These are phyloP conservation scores for Nibea albiflora DNA, from an alignment of 2,113 vertebrate species.

Conservation along the genomic window DNA sequence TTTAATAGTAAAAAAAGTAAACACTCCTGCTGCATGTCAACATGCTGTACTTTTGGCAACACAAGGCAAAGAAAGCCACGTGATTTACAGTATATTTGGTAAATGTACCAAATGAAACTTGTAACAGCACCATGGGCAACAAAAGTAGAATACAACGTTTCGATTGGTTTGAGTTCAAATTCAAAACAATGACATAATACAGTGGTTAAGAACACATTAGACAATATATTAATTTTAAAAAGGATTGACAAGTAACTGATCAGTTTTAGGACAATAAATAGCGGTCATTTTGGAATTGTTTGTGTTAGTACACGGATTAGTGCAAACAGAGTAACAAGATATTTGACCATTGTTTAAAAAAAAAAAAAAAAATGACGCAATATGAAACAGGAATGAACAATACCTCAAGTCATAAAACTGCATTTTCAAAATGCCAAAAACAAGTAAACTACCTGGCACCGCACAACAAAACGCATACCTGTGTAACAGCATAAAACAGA, in stretches of 20 bases:
- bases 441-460: not conserved
- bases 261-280: slow-evolving; percentile 20
- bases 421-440: not conserved
- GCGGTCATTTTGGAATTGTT: not conserved
- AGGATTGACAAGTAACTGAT: not conserved
- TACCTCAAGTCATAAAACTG: not conserved
- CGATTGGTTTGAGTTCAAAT: not conserved
- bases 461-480: not conserved
- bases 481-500: slow-evolving; percentile 1
- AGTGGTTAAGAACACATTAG: not conserved
- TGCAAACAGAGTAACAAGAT: not conserved
- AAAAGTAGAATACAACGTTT: not conserved
- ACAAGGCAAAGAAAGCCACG: not conserved
- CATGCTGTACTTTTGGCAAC: slow-evolving; percentile 12
- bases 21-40: not conserved
- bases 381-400: slow-evolving; percentile 1
- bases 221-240: not conserved
- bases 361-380: not conserved
- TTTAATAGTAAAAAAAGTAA: slow-evolving; percentile 51
- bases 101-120: not conserved
- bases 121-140: not conserved
- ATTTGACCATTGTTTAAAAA: not conserved
- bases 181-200: not conserved
- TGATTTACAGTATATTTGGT: not conserved
- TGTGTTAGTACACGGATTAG: not conserved